Evolutionary conservation across 2,113 vertebrate genomes (phyloP).

Genomic region (Pitta sordida): DNA sequence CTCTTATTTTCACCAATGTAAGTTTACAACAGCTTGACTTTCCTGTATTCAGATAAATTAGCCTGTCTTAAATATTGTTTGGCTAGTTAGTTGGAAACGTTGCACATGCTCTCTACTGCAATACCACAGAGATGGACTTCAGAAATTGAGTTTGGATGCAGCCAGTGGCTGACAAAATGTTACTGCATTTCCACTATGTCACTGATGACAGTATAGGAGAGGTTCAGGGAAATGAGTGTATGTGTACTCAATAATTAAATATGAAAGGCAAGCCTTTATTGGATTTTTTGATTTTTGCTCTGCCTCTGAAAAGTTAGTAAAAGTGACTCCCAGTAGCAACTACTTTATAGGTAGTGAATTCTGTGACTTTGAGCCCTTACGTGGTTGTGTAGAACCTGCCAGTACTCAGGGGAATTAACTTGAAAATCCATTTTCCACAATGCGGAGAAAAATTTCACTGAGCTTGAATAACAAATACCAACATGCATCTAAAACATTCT

Average conservation of each 20-base stretch:
- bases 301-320: background rate
- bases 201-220: background rate
- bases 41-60: background rate
- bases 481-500: slow-evolving; percentile 59
- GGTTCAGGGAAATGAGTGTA: background rate
- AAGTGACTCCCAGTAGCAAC: background rate
- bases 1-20: background rate
- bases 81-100: background rate
- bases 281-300: background rate
- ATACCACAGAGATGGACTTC: background rate
- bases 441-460: background rate
- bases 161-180: background rate
- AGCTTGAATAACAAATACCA: slow-evolving; percentile 1
- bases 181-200: background rate
- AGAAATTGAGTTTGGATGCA: background rate
- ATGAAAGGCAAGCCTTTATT: background rate
- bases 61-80: background rate
- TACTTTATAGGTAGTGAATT: background rate
- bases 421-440: background rate
- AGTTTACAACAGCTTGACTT: background rate
- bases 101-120: background rate
- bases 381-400: background rate
- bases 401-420: background rate
- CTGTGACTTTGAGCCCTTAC: background rate
- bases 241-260: background rate